Base-by-base conservation (phyloP, 1,140 invertebrate genomes). In the Polyergus mexicanus region DNA sequence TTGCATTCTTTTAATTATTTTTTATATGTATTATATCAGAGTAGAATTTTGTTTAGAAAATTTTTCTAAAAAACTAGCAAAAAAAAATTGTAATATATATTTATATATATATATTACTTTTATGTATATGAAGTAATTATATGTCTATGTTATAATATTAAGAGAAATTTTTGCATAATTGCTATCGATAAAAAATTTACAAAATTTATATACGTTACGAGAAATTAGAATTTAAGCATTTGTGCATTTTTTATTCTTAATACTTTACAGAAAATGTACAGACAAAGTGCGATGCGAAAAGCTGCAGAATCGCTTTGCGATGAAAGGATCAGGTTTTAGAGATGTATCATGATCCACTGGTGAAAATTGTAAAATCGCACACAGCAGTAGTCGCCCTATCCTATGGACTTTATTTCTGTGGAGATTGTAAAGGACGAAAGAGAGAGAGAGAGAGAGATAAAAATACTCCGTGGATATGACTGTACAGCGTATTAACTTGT, bases 401-500 rank as follows among this genome's bases (percentile, higher is more conserved):
- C 78, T 72, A 44, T 74, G 38, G 19, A 74, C 62, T 74, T 80
- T 72, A 19, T 83, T 83, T 83, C 56, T 74, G 25, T 74, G 68
- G 56, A 60, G 68, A 47, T 69, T 71, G 62, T 28, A 32, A 80
- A 75, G 65, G 86, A 88, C 19, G 74, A 60, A 84, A 88, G 69
- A 86, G 75, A 88, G 84, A 88, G 32, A 87, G 60, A 66, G 80
- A 69, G 62, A 51, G 60, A 76, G 44, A 76, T 66, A 51, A 78
- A 77, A 94, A 93, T 93, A 94, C 93, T 94, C 93, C 92, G 88
- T 92, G 90, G 91, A 93, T 93, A 93, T 94, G 94, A 94, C 92
- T 94, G 94, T 94, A 94, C 94, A 94, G 93, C 93, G 90, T 93
- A 93, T 92, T 94, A 93, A 92, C 90, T 94, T 93, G 92, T 92